Conservation (phyloP, 2,113 vertebrate genomes). For the Pangasianodon hypophthalmus region DNA sequence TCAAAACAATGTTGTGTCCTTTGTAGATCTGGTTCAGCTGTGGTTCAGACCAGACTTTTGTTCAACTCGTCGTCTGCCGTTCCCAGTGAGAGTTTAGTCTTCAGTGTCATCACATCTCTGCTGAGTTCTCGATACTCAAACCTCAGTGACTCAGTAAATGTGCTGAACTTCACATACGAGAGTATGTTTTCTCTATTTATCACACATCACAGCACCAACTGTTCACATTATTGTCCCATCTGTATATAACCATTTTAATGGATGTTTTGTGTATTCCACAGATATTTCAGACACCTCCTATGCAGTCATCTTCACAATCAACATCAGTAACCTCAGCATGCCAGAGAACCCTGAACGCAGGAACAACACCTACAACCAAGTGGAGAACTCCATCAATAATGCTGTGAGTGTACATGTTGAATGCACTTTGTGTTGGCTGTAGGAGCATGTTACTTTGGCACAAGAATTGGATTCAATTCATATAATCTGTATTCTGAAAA, state of each 20-base stretch:
- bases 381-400: slow-evolving; percentile 1
- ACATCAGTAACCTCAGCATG: slow-evolving; percentile 11
- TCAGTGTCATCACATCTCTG: background rate
- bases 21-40: slow-evolving; percentile 21
- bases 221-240: background rate
- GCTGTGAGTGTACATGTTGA: background rate
- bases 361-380: background rate
- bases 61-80: slow-evolving; percentile 34
- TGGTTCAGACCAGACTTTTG: background rate
- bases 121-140: background rate
- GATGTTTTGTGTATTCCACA: slow-evolving; percentile 1
- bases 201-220: background rate
- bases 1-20: background rate
- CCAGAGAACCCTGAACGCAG: background rate
- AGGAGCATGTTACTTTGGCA: background rate
- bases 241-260: background rate
- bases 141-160: background rate
- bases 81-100: slow-evolving; percentile 37
- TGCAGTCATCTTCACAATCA: background rate
- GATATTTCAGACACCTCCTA: slow-evolving; percentile 22
- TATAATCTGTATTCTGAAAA: background rate
- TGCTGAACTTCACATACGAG: background rate
- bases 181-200: background rate
- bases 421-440: background rate
- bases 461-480: background rate